Base-by-base conservation (phyloP, 30 jellyfish, hydroid and myxozoan genomes). In the Aurelia sp. region DNA sequence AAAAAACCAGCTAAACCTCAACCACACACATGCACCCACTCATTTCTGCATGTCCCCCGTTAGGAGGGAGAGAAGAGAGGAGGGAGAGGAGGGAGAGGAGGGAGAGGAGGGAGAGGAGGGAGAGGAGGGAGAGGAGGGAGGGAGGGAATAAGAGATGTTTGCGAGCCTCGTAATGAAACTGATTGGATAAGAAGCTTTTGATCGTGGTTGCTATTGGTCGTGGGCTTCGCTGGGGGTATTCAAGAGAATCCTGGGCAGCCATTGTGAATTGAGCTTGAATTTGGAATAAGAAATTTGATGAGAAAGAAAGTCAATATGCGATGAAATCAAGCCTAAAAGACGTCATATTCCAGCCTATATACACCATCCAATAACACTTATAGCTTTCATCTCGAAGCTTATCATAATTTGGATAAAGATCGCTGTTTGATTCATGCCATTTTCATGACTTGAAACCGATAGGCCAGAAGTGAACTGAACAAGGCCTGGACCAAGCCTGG, bases 211-310 rank as follows among this genome's bases (percentile, higher is more conserved):
- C 92, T 72, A 89, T 89, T 89, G 97, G 97, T 79, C 71, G 75
- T 72, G 92, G 51, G 55, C 82, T 75, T 89, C 97, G 97, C 90
- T 62, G 97, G 97, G 92, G 97, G 92, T 67, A 74, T 89, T 69
- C 40, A 31, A 73, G 50, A 74, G 77, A 75, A 83, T 72, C 74
- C 50, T 44, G 80, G 87, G 97, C 92, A 81, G 97, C 97, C 97
- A 89, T 89, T 89, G 97, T 89, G 97, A 80, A 73, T 76, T 64
- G 89, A 67, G 81, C 64, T 63, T 65, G 84, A 69, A 81, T 77
- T 64, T 87, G 78, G 64, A 6, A 44, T 82, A 57, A 76, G 78
- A 65, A 65, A 16, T 64, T 87, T 59, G 55, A 1, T 12, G 10
- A 58, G 81, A 24, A 80, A 41, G 31, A 17, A 58, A 72, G 87